phyloP scores from a whole-genome alignment of 2,797 vertebrate genomes.

The Pseudochaenichthys georgianus region DNA sequence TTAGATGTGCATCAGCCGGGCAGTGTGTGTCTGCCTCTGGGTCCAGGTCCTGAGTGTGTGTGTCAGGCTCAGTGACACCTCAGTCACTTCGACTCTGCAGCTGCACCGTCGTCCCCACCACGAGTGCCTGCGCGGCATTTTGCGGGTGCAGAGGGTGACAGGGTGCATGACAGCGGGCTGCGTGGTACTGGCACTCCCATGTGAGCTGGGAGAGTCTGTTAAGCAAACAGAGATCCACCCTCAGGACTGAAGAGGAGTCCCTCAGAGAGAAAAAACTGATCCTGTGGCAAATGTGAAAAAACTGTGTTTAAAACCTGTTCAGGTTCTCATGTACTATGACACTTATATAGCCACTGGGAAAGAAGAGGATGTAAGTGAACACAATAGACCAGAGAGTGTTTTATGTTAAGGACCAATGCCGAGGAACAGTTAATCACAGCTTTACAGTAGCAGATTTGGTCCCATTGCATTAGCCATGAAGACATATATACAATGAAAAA shows the following conservation, averaged over 20 bases:
- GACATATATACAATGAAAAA: background rate
- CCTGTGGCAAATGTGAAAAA: background rate
- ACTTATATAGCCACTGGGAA: background rate
- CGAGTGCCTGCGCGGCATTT: conserved; percentile 50
- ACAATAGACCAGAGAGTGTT: background rate
- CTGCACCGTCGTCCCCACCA: background rate
- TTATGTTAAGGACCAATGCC: background rate
- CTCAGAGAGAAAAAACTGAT: conserved; percentile 5
- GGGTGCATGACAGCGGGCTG: conserved; percentile 30
- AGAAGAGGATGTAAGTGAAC: background rate
- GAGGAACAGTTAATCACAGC: background rate
- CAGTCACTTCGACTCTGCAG: conserved; percentile 61
- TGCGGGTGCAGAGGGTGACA: conserved; percentile 46
- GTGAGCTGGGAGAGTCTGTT: conserved; percentile 41
- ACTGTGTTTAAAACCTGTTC: background rate
- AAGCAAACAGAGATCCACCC: conserved; percentile 15
- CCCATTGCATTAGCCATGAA: background rate
- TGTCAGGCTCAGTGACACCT: conserved; percentile 69
- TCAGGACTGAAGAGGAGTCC: conserved; percentile 27
- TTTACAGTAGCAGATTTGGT: background rate
- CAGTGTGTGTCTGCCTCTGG: conserved; percentile 62
- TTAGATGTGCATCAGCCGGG: conserved; percentile 53
- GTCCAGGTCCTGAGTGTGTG: conserved; percentile 45
- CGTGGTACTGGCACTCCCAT: conserved; percentile 5
- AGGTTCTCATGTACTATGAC: conserved; percentile 13